Evolutionary conservation across 1,140 invertebrate species (phyloP), one percentile per base, ranked within the genome.

Genomic region (Megathymus violae): DNA sequence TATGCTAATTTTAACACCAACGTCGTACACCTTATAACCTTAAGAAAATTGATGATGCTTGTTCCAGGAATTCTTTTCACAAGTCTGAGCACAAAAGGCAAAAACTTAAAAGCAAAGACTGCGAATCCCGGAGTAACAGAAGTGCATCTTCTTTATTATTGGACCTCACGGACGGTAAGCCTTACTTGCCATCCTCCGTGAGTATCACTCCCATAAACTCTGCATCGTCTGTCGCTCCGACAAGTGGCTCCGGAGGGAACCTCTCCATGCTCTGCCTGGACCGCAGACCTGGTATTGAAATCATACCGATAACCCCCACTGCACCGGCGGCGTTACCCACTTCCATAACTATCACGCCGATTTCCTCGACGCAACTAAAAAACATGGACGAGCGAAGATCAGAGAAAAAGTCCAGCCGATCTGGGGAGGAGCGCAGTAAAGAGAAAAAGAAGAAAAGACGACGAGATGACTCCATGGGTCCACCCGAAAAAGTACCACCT

Each of bases 261-360:
- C 93, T 95, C 11, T 94, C 94, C 4, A 93, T 95, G 71, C 78
- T 95, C 2, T 93, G 93, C 11, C 82, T 95, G 22, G 94, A 95
- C 64, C 91, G 94, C 44, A 88, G 95, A 25, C 95, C 95, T 0
- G 95, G 95, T 0, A 96, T 96, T 58, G 96, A 96, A 84, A 96
- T 96, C 15, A 96, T 97, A 75, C 95, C 95, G 0, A 94, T 96
- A 47, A 91, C 93, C 0, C 93, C 94, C 0, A 85, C 93, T 1
- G 88, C 94, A 0, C 93, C 93, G 9, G 91, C 94, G 1, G 92
- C 92, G 22, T 80, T 96, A 19, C 94, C 95, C 4, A 95, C 94
- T 80, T 96, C 95, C 1, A 96, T 97, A 13, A 97, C 96, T 0
- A 97, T 97, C 36, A 97, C 96, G 0, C 96, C 96, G 3, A 95